A percentile compares a stretch with the other conserved stretches of the same genome.
Conservation (phyloP, 2,797 vertebrate genomes). For the Arnoldichthys spilopterus region DNA sequence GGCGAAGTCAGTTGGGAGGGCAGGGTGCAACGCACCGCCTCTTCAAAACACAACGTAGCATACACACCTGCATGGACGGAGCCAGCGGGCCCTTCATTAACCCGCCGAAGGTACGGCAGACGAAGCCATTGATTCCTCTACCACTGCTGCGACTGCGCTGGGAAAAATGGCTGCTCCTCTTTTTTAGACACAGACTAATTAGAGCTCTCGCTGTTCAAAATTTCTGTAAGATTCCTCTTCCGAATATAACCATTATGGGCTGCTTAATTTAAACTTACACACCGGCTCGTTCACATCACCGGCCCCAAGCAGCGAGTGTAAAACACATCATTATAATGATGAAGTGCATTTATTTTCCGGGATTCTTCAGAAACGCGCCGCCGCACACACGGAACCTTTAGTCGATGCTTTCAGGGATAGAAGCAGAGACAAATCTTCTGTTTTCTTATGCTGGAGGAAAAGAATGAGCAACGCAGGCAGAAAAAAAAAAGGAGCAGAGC, state of each 20-base stretch:
- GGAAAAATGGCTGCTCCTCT: slow-evolving; percentile 18
- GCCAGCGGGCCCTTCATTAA: slow-evolving; percentile 20
- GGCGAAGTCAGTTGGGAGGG: not conserved
- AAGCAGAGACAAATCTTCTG: slow-evolving; percentile 64
- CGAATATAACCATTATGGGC: slow-evolving; percentile 37
- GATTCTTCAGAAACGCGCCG: slow-evolving; percentile 18
- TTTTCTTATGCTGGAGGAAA: slow-evolving; percentile 69
- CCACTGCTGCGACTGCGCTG: not conserved
- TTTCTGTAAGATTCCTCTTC: slow-evolving; percentile 34
- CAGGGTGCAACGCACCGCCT: not conserved
- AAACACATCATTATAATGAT: slow-evolving; percentile 47
- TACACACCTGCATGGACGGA: slow-evolving; percentile 3
- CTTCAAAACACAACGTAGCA: slow-evolving; percentile 2
- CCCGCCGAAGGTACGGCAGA: not conserved
- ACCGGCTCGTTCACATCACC: slow-evolving; percentile 33
- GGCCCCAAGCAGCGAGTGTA: slow-evolving; percentile 43
- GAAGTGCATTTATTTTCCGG: slow-evolving; percentile 45
- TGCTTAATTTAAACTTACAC: slow-evolving; percentile 45
- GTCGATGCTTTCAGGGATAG: slow-evolving; percentile 60
- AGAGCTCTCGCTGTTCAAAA: slow-evolving; percentile 26
- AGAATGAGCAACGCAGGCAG: slow-evolving; percentile 72
- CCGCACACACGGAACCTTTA: slow-evolving; percentile 18
- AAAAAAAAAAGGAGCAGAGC: slow-evolving; percentile 74
- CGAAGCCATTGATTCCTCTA: not conserved
- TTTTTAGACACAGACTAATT: slow-evolving; percentile 36